A percentile compares a stretch with the other conserved stretches of the same genome.
phyloP scores from a whole-genome alignment of 2,797 vertebrate species.

The Chelonia mydas region DNA sequence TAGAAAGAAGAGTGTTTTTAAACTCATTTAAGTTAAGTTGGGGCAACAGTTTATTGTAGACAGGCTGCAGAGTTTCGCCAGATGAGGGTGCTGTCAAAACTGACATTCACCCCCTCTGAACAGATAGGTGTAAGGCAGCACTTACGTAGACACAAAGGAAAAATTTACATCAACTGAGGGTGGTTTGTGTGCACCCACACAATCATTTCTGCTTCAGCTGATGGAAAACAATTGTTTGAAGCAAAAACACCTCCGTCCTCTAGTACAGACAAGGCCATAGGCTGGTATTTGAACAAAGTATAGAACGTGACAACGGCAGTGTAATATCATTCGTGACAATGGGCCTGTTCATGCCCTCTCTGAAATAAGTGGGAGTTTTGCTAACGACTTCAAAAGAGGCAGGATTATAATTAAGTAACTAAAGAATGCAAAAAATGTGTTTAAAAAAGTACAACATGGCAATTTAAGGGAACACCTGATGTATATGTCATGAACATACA shows the following conservation, averaged over 20 bases:
- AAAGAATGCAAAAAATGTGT: not conserved
- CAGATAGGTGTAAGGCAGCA: not conserved
- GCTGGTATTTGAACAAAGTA: not conserved
- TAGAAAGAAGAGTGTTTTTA: not conserved
- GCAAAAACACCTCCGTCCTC: conserved; percentile 14
- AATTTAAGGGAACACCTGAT: not conserved
- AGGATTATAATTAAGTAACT: not conserved
- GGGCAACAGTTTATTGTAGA: not conserved
- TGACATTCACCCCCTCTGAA: not conserved
- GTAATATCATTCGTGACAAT: not conserved
- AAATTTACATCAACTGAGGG: not conserved
- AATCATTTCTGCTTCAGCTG: conserved; percentile 37
- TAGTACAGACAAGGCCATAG: not conserved
- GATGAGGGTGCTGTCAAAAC: not conserved
- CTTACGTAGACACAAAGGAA: not conserved
- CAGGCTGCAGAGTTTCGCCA: not conserved
- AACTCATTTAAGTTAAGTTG: not conserved
- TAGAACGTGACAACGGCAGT: not conserved
- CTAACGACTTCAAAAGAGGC: not conserved
- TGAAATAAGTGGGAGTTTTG: not conserved
- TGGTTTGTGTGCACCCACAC: not conserved
- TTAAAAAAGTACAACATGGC: not conserved
- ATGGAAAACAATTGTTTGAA: not conserved
- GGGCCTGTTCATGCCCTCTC: not conserved
- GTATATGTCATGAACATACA: not conserved